Base-by-base conservation (phyloP, 2,888 invertebrate species). In the Papilio demoleus region DNA sequence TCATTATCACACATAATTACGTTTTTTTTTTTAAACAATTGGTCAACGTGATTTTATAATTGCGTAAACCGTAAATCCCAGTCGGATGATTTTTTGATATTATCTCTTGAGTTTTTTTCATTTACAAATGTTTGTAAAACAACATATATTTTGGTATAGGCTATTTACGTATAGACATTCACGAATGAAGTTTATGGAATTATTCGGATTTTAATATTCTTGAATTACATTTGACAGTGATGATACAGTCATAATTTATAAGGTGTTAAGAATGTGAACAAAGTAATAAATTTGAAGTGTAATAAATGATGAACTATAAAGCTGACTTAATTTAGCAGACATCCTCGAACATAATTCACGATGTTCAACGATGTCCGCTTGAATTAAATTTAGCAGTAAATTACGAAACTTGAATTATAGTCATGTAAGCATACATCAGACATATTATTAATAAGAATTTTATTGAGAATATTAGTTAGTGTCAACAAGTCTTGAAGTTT, bases 311-410 rank as follows among this genome's bases (percentile, higher is more conserved):
- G 38, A 50, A 27, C n/a, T 50, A 24, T 63, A 50, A 50, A 38
- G 11, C 24, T 50, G 17, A 22, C 47, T 50, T 47, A 50, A 31
- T 50, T 50, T 53, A 22, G 9, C 50, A 64, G 50, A 63, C 38
- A 53, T 38, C 17, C 11, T n/a, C 63, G n/a, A 38, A 47, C 31
- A 31, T 31, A 53, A 22, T 53, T 24, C 22, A 38, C n/a, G 8
- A 38, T 36, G 50, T 53, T 53, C 38, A 47, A 65, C 24, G 40
- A 9, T 60, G 60, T 60, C 27, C 34, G 34, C 5, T 58, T 24
- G n/a, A 53, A 53, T 19, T 38, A 50, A 64, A 64, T 53, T 64
- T 64, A 17, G 34, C 22, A 53, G 38, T 53, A 50, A 64, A 38
- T 64, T 64, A 47, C 8, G 8, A 27, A 27, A 31, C 31, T 27